Conservation (phyloP, 2,113 vertebrate species). For the Grantiella picta region DNA sequence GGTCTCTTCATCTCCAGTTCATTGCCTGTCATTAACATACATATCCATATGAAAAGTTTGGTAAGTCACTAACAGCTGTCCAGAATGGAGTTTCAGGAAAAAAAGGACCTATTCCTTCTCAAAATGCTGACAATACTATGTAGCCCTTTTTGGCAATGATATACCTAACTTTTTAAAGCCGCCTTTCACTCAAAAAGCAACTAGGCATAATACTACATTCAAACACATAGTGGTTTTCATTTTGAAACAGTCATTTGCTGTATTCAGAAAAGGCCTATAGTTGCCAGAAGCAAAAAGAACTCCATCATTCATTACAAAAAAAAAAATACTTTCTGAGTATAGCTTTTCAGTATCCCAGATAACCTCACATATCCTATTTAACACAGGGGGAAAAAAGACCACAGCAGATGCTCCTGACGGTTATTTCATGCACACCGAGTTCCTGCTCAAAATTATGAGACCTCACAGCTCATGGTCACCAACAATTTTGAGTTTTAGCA, state of each 20-base stretch:
- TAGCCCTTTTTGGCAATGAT: conserved; percentile 97
- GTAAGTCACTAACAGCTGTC: conserved; percentile 99
- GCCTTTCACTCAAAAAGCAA: conserved; percentile 93
- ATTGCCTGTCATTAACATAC: conserved; percentile 99
- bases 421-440: neutral
- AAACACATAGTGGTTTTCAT: conserved; percentile 82
- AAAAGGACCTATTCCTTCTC: conserved; percentile 89
- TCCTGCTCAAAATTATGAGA: conserved; percentile 46
- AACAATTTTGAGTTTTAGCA: conserved; percentile 10
- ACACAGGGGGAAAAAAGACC: conserved; percentile 9
- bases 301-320: conserved; percentile 74
- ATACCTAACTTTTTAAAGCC: conserved; percentile 98
- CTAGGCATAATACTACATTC: conserved; percentile 90
- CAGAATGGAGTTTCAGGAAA: conserved; percentile 84
- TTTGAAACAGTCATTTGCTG: conserved; percentile 85
- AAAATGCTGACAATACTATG: conserved; percentile 98
- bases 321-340: conserved; percentile 45
- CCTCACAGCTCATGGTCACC: conserved; percentile 30
- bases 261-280: conserved; percentile 77
- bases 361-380: conserved; percentile 61
- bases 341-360: conserved; percentile 69
- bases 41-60: conserved; percentile 99
- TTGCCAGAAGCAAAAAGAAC: conserved; percentile 74
- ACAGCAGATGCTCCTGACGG: conserved; percentile 63
- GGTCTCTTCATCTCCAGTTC: conserved; percentile 99